A percentile compares a stretch with the other conserved stretches of the same genome.
Conservation (phyloP, 2,888 invertebrate species). For the Nemotelus pantherinus region DNA sequence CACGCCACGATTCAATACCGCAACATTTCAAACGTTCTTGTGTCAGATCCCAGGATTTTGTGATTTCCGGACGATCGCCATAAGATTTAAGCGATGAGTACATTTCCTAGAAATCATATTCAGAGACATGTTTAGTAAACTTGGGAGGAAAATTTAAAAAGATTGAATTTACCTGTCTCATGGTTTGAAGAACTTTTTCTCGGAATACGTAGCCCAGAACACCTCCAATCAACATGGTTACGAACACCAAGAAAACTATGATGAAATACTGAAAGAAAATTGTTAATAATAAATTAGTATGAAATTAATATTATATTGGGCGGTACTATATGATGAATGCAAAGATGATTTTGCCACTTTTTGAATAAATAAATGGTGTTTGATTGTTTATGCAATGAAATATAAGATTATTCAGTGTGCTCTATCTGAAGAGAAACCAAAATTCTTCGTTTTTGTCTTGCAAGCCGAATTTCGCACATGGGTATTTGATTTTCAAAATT, state of each 20-base stretch:
- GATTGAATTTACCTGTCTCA: slow-evolving; percentile 68
- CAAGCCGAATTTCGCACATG: too few species aligned
- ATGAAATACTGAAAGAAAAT: slow-evolving; percentile 81
- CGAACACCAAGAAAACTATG: slow-evolving; percentile 86
- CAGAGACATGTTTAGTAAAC: not conserved
- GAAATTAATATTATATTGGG: not conserved
- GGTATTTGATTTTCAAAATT: too few species aligned
- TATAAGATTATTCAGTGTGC: too few species aligned
- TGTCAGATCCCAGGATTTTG: slow-evolving; percentile 87
- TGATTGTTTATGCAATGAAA: too few species aligned
- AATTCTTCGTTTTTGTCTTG: too few species aligned
- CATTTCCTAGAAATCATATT: slow-evolving; percentile 69
- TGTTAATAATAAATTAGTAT: not conserved
- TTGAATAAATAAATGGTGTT: too few species aligned
- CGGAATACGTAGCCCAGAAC: slow-evolving; percentile 91
- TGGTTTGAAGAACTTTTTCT: slow-evolving; percentile 79
- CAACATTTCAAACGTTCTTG: slow-evolving; percentile 87
- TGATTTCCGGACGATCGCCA: slow-evolving; percentile 74
- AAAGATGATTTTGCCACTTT: too few species aligned
- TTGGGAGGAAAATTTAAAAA: not conserved
- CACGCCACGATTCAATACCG: slow-evolving; percentile 78
- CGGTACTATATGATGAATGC: too few species aligned
- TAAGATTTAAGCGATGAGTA: slow-evolving; percentile 78
- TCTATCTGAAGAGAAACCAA: too few species aligned
- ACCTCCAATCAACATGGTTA: slow-evolving; percentile 89